Conservation (phyloP, 2,888 invertebrate genomes). For the Acanthosepion esculentum region DNA sequence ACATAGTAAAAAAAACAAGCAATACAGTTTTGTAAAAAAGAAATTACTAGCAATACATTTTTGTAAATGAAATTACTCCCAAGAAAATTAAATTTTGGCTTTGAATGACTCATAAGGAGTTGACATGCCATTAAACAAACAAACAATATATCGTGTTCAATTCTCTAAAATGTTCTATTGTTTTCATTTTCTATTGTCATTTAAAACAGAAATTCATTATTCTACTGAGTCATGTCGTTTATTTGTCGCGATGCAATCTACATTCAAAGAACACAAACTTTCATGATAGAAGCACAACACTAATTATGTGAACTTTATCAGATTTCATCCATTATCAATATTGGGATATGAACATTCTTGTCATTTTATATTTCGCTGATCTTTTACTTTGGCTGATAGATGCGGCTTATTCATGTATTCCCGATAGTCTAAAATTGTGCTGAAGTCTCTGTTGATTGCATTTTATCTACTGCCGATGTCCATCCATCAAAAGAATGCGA, state of each 20-base stretch:
- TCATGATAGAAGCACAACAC: neutral
- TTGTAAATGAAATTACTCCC: too few relatives aligned
- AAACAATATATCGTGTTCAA: too few relatives aligned
- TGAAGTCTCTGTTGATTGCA: neutral
- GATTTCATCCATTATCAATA: neutral
- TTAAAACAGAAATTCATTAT: too few relatives aligned
- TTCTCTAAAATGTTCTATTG: too few relatives aligned
- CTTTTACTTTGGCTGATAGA: neutral
- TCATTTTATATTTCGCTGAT: neutral
- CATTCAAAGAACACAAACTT: neutral
- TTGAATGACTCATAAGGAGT: too few relatives aligned
- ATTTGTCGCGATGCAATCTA: neutral
- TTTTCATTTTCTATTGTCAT: too few relatives aligned
- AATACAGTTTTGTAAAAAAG: too few relatives aligned
- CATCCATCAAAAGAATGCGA: neutral
- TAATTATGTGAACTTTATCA: neutral
- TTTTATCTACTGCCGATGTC: neutral
- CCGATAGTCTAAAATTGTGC: neutral
- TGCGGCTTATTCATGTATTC: neutral
- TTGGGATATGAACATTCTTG: neutral
- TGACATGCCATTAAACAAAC: too few relatives aligned
- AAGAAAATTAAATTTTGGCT: too few relatives aligned
- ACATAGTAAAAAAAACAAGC: too few relatives aligned
- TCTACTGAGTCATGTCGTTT: neutral
- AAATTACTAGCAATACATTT: too few relatives aligned